phyloP scores from a whole-genome alignment of 2,888 invertebrate species.

The Colletes collaris region DNA sequence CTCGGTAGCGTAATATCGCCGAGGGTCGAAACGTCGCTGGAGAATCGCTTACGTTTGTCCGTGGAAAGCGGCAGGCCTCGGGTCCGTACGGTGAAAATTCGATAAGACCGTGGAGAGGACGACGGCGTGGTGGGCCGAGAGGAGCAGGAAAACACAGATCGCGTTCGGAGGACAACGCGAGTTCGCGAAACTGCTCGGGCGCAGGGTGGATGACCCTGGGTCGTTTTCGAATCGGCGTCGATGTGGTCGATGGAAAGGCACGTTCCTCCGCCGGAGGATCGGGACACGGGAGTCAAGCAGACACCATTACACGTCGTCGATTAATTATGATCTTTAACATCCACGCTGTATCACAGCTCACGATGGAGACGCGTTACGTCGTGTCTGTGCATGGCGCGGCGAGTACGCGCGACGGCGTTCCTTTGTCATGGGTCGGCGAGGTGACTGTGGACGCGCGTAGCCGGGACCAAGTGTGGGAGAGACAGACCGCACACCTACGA shows the following conservation, averaged over 20 bases:
- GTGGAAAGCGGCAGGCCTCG: neutral
- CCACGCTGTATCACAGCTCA: slow-evolving; percentile 1
- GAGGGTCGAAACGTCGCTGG: neutral
- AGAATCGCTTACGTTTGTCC: slow-evolving; percentile 20
- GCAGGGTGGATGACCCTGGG: slow-evolving; percentile 36
- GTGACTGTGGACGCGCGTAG: slow-evolving; percentile 6
- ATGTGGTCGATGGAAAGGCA: neutral
- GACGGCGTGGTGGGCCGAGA: neutral
- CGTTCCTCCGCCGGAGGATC: slow-evolving; percentile 8
- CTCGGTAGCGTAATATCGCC: neutral
- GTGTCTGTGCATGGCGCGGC: neutral
- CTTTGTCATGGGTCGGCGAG: slow-evolving; percentile 20
- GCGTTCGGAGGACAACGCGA: slow-evolving; percentile 19
- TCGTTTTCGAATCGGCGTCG: slow-evolving; percentile 10
- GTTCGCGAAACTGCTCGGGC: slow-evolving; percentile 7
- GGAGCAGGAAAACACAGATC: slow-evolving; percentile 18
- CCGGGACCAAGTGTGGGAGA: neutral
- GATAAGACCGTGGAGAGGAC: slow-evolving; percentile 16
- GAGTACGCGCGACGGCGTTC: slow-evolving; percentile 8
- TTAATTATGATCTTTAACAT: neutral
- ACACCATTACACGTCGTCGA: slow-evolving; percentile 22
- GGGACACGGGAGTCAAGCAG: slow-evolving; percentile 9
- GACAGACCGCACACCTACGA: slow-evolving; percentile 58
- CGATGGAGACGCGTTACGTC: slow-evolving; percentile 7
- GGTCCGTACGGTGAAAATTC: slow-evolving; percentile 16